Evolutionary conservation across 2,797 vertebrate species (phyloP).

Genomic region (Coregonus sp.): DNA sequence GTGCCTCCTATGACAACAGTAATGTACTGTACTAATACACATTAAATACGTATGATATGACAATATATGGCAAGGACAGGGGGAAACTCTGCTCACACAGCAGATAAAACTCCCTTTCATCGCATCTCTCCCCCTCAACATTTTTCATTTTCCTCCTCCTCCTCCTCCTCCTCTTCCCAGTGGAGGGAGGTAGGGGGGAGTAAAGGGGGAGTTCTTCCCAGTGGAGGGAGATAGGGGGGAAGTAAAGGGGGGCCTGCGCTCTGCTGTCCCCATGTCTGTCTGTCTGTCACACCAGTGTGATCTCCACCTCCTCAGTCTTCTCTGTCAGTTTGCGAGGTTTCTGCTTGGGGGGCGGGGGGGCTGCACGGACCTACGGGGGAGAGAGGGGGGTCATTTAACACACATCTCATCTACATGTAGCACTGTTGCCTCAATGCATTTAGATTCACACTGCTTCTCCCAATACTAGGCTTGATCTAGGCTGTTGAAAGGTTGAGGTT

Average conservation of each 20-base stretch:
- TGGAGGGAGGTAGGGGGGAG: constrained; percentile 13
- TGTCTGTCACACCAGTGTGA: constrained; percentile 89
- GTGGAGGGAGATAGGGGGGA: no score
- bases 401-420: neutral
- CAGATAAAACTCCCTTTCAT: constrained; percentile 22
- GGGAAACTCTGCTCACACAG: constrained; percentile 14
- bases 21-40: constrained; percentile 98
- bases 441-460: neutral
- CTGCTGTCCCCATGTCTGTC: constrained; percentile 73
- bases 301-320: constrained; percentile 97
- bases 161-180: constrained; percentile 16
- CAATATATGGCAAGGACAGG: constrained; percentile 61
- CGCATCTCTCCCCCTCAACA: constrained; percentile 28
- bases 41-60: constrained; percentile 80
- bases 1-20: constrained; percentile 91
- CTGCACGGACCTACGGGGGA: constrained; percentile 88
- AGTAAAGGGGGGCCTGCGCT: constrained; percentile 19
- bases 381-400: no score
- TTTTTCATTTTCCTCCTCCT: constrained; percentile 7
- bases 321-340: constrained; percentile 82
- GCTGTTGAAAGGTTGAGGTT: neutral
- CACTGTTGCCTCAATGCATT: neutral
- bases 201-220: neutral
- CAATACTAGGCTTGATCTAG: neutral
- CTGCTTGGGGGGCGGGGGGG: constrained; percentile 93